Conservation (phyloP, 2,113 vertebrate genomes). For the Apus apus region DNA sequence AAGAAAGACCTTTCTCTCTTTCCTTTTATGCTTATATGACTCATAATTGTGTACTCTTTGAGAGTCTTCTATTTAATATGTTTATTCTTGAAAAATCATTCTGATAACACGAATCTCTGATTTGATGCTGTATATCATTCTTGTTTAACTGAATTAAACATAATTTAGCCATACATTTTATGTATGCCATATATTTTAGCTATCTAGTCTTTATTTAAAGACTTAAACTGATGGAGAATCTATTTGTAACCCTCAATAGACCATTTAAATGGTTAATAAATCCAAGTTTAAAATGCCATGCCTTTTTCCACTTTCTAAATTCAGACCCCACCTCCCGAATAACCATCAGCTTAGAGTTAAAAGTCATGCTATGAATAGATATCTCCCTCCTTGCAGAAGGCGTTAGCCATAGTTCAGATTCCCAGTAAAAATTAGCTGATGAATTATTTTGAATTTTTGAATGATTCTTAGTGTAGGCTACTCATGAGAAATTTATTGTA, state of each 20-base stretch:
- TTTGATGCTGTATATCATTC: neutral
- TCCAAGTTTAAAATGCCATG: neutral
- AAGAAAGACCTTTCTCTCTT: neutral
- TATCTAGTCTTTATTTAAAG: neutral
- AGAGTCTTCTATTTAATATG: neutral
- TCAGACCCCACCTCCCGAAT: neutral
- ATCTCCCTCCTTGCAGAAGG: neutral
- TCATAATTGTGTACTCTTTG: neutral
- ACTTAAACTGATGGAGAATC: neutral
- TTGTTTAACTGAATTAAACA: neutral
- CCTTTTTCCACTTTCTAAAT: neutral
- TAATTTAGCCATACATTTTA: neutral
- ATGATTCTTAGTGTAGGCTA: neutral
- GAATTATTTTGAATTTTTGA: neutral
- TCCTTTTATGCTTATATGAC: neutral
- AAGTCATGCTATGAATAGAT: neutral
- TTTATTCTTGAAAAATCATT: neutral
- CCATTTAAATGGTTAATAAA: neutral
- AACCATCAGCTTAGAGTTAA: fast-evolving
- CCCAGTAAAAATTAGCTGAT: neutral
- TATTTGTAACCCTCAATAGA: neutral
- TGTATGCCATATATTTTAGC: neutral
- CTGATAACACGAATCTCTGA: neutral
- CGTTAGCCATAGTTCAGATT: neutral
- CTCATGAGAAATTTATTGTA: neutral